Percentiles rank a stretch among this genome's conserved stretches.
These are phyloP conservation scores for Phortica magna DNA, from an alignment of 2,888 invertebrate genomes.

Conservation along the genomic window DNA sequence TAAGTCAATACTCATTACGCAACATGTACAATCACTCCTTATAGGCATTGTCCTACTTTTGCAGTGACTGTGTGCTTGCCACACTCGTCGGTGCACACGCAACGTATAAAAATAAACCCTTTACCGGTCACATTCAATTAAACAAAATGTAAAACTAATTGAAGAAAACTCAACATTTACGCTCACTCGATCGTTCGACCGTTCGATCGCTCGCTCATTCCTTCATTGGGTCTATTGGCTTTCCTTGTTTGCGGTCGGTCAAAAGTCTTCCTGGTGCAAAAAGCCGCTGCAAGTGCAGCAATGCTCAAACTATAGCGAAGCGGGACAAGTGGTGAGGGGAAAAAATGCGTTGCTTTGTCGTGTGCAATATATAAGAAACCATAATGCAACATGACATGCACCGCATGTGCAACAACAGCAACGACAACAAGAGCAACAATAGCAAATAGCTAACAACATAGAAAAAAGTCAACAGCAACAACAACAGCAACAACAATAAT, in stretches of 20 bases:
- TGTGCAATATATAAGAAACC: slow-evolving; percentile 50
- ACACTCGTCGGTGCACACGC: background rate
- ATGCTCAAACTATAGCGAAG: background rate
- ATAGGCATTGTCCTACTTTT: slow-evolving; percentile 28
- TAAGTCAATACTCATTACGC: slow-evolving; percentile 16
- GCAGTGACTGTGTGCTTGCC: background rate
- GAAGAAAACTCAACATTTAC: slow-evolving; percentile 19
- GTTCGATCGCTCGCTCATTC: background rate
- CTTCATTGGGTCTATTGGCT: slow-evolving; percentile 2
- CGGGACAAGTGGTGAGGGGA: slow-evolving; percentile 36
- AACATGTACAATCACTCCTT: slow-evolving; percentile 17
- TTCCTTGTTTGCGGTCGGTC: slow-evolving; percentile 62
- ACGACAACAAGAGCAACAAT: slow-evolving; percentile 40
- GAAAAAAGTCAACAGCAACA: slow-evolving; percentile 49
- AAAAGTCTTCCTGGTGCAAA: slow-evolving; percentile 64
- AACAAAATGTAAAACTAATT: slow-evolving; percentile 28
- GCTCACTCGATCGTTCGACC: background rate
- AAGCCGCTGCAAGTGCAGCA: slow-evolving; percentile 57
- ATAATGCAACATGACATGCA: slow-evolving; percentile 73
- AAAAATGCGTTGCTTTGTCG: slow-evolving; percentile 31
- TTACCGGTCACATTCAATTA: slow-evolving; percentile 31
- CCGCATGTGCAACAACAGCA: slow-evolving; percentile 67
- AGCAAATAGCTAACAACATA: slow-evolving; percentile 41
- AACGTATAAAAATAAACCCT: slow-evolving; percentile 24
- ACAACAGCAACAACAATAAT: background rate